Percentiles rank a stretch among this genome's conserved stretches.
Evolutionary conservation across 2,113 vertebrate species (phyloP).

Genomic region (Bubo scandiacus): DNA sequence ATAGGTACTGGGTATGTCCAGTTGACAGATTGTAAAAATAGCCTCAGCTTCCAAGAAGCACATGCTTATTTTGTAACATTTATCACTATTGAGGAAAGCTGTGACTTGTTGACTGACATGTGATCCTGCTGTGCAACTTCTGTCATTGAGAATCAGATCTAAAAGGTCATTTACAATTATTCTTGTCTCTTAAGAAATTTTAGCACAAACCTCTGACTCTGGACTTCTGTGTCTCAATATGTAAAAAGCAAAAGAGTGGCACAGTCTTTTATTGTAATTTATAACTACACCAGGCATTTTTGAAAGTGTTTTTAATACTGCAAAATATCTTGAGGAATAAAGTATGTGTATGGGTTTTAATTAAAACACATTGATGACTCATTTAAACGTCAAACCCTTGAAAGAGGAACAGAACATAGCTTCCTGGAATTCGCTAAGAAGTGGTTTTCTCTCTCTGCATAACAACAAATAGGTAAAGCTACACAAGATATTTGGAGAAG

Average conservation of each 20-base stretch:
- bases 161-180: neutral
- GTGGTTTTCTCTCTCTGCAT: neutral
- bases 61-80: neutral
- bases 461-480: neutral
- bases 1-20: neutral
- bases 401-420: neutral
- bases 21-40: neutral
- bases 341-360: neutral
- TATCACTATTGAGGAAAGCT: rapidly evolving
- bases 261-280: neutral
- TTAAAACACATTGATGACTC: neutral
- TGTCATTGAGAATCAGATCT: neutral
- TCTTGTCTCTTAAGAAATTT: neutral
- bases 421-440: neutral
- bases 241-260: neutral
- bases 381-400: neutral
- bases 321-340: neutral
- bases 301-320: neutral
- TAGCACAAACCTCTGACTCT: neutral
- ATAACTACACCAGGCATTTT: neutral
- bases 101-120: neutral
- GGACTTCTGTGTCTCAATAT: neutral
- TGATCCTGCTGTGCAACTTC: neutral
- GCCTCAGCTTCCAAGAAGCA: neutral
- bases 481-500: neutral